These are phyloP conservation scores for Xenentodon cancila DNA, from an alignment of 2,797 vertebrate genomes.

Conservation along the genomic window DNA sequence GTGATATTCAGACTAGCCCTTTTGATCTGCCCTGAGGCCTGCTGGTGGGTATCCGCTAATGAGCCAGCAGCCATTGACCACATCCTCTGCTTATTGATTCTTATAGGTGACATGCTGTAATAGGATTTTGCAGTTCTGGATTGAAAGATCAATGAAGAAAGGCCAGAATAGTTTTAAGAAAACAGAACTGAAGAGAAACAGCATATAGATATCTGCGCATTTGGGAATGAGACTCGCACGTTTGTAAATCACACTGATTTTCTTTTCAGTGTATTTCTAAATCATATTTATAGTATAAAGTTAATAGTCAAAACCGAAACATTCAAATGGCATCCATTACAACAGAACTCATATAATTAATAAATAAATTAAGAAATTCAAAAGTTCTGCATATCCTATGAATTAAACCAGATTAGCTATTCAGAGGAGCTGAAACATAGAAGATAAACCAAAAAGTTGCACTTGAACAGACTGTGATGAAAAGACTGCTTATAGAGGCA, in stretches of 20 bases:
- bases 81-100: conserved; percentile 68
- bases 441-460: too few species aligned
- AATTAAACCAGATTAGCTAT: too few species aligned
- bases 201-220: conserved; percentile 4
- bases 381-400: too few species aligned
- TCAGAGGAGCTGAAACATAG: too few species aligned
- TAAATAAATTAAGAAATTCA: too few species aligned
- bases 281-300: too few species aligned
- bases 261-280: neutral
- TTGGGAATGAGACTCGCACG: conserved; percentile 1
- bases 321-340: too few species aligned
- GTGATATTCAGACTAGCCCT: conserved; percentile 59
- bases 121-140: conserved; percentile 64
- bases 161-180: conserved; percentile 33
- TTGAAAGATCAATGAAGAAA: conserved; percentile 61
- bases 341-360: too few species aligned
- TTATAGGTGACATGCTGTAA: conserved; percentile 65
- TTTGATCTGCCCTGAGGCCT: conserved; percentile 74
- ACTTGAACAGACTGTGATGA: too few species aligned
- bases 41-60: conserved; percentile 75
- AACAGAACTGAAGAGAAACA: conserved; percentile 14
- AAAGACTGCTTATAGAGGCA: too few species aligned
- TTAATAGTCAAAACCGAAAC: too few species aligned
- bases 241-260: neutral
- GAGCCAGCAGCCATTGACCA: conserved; percentile 65